Evolutionary conservation across 2,888 invertebrate species (phyloP).

Genomic region (Apodemia duryi): DNA sequence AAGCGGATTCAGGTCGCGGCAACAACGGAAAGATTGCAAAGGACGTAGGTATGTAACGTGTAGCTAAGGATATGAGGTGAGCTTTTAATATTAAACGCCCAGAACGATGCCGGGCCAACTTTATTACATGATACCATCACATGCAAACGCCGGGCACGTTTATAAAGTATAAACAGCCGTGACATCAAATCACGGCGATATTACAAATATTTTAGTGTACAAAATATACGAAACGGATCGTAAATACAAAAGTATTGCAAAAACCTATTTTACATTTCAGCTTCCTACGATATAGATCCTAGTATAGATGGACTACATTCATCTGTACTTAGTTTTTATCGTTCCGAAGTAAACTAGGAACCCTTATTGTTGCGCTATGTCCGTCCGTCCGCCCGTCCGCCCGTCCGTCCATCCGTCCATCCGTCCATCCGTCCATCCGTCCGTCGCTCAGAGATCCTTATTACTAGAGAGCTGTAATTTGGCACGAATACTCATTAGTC

Average conservation of each 20-base stretch:
- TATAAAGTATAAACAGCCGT: constrained; percentile 27
- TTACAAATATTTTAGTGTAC: constrained; percentile 16
- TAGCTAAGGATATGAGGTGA: constrained; percentile 49
- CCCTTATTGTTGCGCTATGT: no score
- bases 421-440: no score
- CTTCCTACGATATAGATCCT: no score
- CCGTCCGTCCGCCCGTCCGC: no score
- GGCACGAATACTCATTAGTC: no score
- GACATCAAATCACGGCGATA: constrained; percentile 24
- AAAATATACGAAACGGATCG: background rate
- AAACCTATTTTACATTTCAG: background rate
- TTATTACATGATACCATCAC: constrained; percentile 54
- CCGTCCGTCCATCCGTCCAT: no score
- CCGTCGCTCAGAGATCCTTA: no score
- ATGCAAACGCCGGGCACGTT: constrained; percentile 31
- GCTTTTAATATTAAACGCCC: constrained; percentile 66
- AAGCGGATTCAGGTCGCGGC: constrained; percentile 66
- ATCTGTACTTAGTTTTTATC: no score
- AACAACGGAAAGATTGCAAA: constrained; percentile 73
- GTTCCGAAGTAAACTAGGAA: no score
- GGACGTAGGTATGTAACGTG: constrained; percentile 46
- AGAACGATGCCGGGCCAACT: constrained; percentile 45
- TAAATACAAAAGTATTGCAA: background rate
- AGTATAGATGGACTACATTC: no score
- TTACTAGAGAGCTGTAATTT: no score